These are phyloP conservation scores for Hyalella azteca DNA, from an alignment of 2,888 invertebrate genomes.

Conservation along the genomic window DNA sequence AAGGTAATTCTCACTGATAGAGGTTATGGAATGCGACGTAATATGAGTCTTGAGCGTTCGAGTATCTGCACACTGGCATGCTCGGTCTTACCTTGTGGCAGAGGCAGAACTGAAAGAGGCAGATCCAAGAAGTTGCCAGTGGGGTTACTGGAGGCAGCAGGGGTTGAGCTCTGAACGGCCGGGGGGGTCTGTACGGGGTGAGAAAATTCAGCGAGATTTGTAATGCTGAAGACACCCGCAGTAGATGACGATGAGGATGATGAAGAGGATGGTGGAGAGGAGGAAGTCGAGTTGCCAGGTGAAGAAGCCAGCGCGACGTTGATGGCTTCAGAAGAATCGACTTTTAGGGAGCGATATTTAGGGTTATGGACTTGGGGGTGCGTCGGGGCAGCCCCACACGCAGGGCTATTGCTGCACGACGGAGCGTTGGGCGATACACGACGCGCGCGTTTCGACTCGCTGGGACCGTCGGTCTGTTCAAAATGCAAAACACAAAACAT, in stretches of 20 bases:
- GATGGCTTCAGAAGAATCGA: slow-evolving; percentile 12
- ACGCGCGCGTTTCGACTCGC: neutral
- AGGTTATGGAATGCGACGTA: too few relatives aligned
- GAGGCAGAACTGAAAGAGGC: slow-evolving; percentile 14
- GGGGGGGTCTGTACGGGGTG: neutral
- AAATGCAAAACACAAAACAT: neutral
- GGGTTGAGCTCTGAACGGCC: neutral
- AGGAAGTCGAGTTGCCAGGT: slow-evolving; percentile 11
- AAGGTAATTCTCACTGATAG: too few relatives aligned
- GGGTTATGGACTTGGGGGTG: neutral
- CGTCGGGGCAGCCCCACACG: neutral
- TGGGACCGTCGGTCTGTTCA: slow-evolving; percentile 2
- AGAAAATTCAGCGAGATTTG: neutral
- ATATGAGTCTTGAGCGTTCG: too few relatives aligned
- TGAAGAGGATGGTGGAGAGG: slow-evolving; percentile 38
- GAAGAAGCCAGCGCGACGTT: slow-evolving; percentile 31
- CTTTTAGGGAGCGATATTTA: neutral
- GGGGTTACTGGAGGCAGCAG: neutral
- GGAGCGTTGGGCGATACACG: neutral
- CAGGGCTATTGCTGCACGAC: neutral
- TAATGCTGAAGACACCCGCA: neutral
- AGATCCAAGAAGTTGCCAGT: neutral
- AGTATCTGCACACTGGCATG: too few relatives aligned
- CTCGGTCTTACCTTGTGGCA: slow-evolving; percentile 3
- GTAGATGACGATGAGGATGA: slow-evolving; percentile 40